These are phyloP conservation scores for Leptodactylus fuscus DNA, from an alignment of 2,113 vertebrate species.

Conservation along the genomic window DNA sequence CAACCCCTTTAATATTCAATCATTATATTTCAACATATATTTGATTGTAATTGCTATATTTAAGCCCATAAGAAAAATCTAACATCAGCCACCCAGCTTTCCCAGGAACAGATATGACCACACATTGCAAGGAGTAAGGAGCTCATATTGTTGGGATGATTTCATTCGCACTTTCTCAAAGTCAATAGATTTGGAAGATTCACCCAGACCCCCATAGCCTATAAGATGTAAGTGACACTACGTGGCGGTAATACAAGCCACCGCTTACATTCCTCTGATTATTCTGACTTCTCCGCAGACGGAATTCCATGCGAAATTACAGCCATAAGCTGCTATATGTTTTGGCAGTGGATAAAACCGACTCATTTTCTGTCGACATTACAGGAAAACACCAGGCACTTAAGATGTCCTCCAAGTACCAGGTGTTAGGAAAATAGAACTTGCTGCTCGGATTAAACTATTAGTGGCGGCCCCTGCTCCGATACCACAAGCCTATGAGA, in stretches of 20 bases:
- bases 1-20: no score
- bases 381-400: constrained; percentile 48
- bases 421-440: constrained; percentile 33
- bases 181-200: not conserved
- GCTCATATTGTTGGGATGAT: no score
- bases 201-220: not conserved
- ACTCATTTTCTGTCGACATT: constrained; percentile 42
- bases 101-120: not conserved
- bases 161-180: no score
- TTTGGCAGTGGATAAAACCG: constrained; percentile 46
- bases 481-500: not conserved
- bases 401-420: constrained; percentile 47
- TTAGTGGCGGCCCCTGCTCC: not conserved
- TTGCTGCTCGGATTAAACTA: constrained; percentile 37
- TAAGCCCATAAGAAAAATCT: no score
- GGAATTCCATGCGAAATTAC: constrained; percentile 39
- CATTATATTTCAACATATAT: no score
- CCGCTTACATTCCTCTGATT: not conserved
- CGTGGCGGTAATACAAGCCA: not conserved
- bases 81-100: not conserved
- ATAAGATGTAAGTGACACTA: not conserved
- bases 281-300: not conserved
- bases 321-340: constrained; percentile 43
- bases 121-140: no score
- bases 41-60: no score